These are phyloP conservation scores for Lates japonicus DNA, from an alignment of 2,797 vertebrate genomes.

Conservation along the genomic window DNA sequence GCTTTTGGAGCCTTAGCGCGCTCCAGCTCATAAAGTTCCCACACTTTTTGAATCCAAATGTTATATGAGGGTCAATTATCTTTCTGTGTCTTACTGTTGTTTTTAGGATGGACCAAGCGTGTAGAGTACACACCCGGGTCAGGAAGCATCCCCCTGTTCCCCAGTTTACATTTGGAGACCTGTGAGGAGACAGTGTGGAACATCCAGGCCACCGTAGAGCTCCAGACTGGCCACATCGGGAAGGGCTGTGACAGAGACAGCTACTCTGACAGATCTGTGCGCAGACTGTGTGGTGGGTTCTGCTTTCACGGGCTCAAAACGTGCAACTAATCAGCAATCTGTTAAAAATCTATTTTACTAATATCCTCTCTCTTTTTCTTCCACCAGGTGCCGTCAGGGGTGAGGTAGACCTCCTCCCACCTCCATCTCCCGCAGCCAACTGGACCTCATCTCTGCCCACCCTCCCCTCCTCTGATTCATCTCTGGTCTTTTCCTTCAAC, in stretches of 20 bases:
- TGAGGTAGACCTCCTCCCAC: slow-evolving; percentile 95
- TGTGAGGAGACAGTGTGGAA: slow-evolving; percentile 98
- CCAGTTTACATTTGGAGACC: slow-evolving; percentile 95
- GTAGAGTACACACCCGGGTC: slow-evolving; percentile 96
- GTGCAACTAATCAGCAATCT: neutral
- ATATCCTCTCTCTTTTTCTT: neutral
- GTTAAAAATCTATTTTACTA: neutral
- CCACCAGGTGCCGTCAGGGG: slow-evolving; percentile 93
- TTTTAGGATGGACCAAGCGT: slow-evolving; percentile 95
- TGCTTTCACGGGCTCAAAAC: neutral
- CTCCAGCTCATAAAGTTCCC: too few species aligned
- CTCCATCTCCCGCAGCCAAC: slow-evolving; percentile 92
- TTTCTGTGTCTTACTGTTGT: neutral
- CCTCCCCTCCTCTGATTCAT: slow-evolving; percentile 97
- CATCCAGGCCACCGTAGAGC: slow-evolving; percentile 97
- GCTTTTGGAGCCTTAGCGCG: neutral
- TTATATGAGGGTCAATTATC: neutral
- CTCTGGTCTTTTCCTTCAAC: slow-evolving; percentile 98
- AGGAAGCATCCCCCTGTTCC: slow-evolving; percentile 94
- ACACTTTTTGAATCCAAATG: neutral
- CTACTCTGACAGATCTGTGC: slow-evolving; percentile 96
- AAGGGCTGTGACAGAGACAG: slow-evolving; percentile 99
- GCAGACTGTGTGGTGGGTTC: slow-evolving; percentile 94
- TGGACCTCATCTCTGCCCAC: slow-evolving; percentile 95
- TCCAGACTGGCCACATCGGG: slow-evolving; percentile 98